Evolutionary conservation across 2,797 vertebrate species (phyloP), one percentile per base, ranked within the genome.

Genomic region (Apodemus agrarius): DNA sequence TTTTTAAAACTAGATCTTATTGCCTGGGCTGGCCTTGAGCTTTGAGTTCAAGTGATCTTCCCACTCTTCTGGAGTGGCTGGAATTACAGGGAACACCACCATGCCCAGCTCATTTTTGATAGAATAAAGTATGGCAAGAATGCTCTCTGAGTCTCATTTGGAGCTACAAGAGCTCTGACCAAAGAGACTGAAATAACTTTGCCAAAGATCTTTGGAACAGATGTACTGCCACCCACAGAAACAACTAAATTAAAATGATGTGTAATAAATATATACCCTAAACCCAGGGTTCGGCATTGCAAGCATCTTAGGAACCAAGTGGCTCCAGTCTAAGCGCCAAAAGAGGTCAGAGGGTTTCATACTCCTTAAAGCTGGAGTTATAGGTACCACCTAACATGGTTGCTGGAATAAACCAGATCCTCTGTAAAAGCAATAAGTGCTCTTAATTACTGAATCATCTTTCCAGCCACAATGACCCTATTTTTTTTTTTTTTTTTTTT

Each of bases 171-270:
- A 89, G 37, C 29, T 93, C 89, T 93, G 95, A 91, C 6, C 83
- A 57, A 79, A 92, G 17, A 91, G 54, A 94, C 1, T 72, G 43
- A 95, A 96, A 96, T 88, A 94, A 95, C 54, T 63, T 92, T 90
- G 61, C 63, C 82, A 63, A 86, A 89, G 54, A 95, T 75, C 74
- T 94, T 52, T 94, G 46, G 49, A 91, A 95, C 76, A 96, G 75
- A 94, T 91, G 14, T 93, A 79, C 29, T 69, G 72, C 75, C 80
- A 93, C 72, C 87, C 52, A 93, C 54, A 93, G 40, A 37, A 89
- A 72, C 34, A 82, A 63, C 40, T 89, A 54, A 97, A 95, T 94
- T 96, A 90, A 92, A 96, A 93, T 82, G 59, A 96, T 61, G 46
- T 78, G 78, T 81, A 95, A 79, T 96, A 69, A 95, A 79, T 96